These are phyloP conservation scores for Geodia barretti DNA, from an alignment of 37 sponge, comb jelly and placozoan genomes.

Conservation along the genomic window DNA sequence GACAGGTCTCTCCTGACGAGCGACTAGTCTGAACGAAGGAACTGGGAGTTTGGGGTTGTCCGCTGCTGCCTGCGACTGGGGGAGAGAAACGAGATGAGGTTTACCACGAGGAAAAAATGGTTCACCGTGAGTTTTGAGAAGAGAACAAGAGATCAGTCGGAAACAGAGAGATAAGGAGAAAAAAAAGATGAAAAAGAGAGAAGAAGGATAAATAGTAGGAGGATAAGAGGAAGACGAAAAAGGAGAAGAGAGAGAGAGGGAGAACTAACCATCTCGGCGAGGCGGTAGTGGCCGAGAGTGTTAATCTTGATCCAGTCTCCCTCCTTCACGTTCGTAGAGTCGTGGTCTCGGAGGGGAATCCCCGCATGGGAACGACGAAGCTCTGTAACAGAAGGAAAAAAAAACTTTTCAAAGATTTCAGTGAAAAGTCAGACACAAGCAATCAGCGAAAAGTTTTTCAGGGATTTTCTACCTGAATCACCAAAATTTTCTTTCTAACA, in stretches of 20 bases:
- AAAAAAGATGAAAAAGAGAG: not conserved
- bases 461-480: no score
- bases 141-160: no score
- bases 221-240: no score
- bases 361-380: constrained; percentile 30
- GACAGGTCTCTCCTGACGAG: constrained; percentile 18
- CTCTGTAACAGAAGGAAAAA: constrained; percentile 32
- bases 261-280: constrained; percentile 76
- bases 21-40: constrained; percentile 50
- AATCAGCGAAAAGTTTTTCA: no score
- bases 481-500: no score
- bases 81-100: not conserved
- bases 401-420: not conserved
- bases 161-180: not conserved
- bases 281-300: constrained; percentile 91
- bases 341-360: constrained; percentile 72
- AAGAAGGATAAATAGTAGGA: not conserved
- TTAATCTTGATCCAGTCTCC: constrained; percentile 91
- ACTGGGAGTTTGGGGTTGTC: constrained; percentile 54
- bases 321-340: constrained; percentile 65
- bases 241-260: not conserved
- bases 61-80: constrained; percentile 35
- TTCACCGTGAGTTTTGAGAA: not conserved
- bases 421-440: not conserved
- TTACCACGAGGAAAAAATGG: not conserved